Evolutionary conservation across 2,888 invertebrate genomes (phyloP).

Genomic region (Villa cingulata): DNA sequence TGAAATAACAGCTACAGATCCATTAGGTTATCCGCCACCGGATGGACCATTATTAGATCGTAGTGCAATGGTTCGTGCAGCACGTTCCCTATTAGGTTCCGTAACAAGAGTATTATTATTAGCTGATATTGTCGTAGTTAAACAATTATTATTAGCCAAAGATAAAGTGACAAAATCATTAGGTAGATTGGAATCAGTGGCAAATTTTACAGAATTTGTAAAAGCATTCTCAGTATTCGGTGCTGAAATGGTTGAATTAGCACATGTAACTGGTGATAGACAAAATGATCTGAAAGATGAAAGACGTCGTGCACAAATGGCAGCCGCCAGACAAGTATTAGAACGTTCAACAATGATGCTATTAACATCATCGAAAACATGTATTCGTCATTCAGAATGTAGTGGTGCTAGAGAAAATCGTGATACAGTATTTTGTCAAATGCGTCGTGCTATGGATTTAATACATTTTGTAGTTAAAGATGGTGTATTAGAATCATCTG

Average conservation of each 20-base stretch:
- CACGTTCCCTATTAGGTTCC: conserved; percentile 82
- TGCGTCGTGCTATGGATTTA: conserved; percentile 92
- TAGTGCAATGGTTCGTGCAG: conserved; percentile 74
- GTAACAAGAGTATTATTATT: conserved; percentile 90
- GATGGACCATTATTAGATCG: conserved; percentile 52
- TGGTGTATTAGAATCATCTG: conserved; percentile 62
- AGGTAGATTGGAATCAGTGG: conserved; percentile 73
- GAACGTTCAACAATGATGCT: conserved; percentile 95
- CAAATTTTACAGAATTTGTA: conserved; percentile 93
- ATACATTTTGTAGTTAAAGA: conserved; percentile 96
- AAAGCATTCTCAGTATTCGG: conserved; percentile 98
- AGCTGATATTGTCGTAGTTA: conserved; percentile 95
- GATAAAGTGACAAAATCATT: conserved; percentile 84
- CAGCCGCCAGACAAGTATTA: conserved; percentile 85
- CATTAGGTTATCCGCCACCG: conserved; percentile 44
- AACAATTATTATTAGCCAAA: conserved; percentile 87
- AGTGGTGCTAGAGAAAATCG: conserved; percentile 86
- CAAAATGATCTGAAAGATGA: conserved; percentile 86
- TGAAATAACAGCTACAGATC: conserved; percentile 46
- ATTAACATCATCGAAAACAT: conserved; percentile 91
- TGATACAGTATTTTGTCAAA: conserved; percentile 96
- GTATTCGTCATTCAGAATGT: conserved; percentile 88
- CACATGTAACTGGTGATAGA: conserved; percentile 72
- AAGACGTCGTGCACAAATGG: conserved; percentile 88
- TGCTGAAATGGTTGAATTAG: conserved; percentile 95